These are phyloP conservation scores for Drosophila mulleri DNA, from an alignment of 2,888 invertebrate genomes.

Conservation along the genomic window DNA sequence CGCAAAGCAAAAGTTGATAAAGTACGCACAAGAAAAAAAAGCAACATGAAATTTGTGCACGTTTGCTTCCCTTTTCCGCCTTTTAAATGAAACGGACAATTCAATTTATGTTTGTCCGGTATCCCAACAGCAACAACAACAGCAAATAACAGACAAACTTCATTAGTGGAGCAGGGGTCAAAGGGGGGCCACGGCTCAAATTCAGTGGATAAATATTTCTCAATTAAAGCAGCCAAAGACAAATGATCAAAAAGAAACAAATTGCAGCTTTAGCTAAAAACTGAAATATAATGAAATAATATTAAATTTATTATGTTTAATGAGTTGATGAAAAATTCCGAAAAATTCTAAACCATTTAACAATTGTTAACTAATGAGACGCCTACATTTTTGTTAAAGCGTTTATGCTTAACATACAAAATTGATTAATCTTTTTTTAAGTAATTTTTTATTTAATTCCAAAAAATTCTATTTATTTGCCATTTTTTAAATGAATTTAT, in stretches of 20 bases:
- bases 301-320: background rate
- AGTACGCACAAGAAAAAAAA: conserved; percentile 33
- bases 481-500: too few species aligned
- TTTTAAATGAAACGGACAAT: conserved; percentile 79
- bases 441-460: too few species aligned
- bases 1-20: conserved; percentile 40
- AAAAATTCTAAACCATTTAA: too few species aligned
- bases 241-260: background rate
- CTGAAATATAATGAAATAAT: background rate
- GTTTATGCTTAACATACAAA: too few species aligned
- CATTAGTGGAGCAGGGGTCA: conserved; percentile 46
- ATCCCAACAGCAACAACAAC: conserved; percentile 35
- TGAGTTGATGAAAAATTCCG: too few species aligned
- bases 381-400: too few species aligned
- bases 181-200: background rate
- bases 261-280: background rate
- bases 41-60: conserved; percentile 63
- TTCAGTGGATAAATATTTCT: conserved; percentile 36
- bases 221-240: conserved; percentile 26
- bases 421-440: too few species aligned
- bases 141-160: conserved; percentile 61
- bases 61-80: conserved; percentile 71
- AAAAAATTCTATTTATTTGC: too few species aligned
- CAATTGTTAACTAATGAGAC: too few species aligned
- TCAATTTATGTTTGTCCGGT: conserved; percentile 72